phyloP scores from a whole-genome alignment of 2,888 invertebrate genomes.

The Drosophila dives region DNA sequence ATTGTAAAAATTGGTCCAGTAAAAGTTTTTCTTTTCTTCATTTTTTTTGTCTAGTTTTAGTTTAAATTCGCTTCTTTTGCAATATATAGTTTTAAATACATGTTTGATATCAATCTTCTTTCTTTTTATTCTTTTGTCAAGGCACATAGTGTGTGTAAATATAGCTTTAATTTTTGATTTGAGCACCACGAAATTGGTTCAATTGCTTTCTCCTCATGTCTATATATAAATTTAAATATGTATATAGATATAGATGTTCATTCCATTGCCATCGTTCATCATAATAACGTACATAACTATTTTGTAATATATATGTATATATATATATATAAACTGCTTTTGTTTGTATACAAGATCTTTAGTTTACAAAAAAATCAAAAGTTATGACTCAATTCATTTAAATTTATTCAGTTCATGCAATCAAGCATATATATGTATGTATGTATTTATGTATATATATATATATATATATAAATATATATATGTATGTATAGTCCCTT shows the following conservation, averaged over 20 bases:
- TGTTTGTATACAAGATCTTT: slow-evolving; percentile 53
- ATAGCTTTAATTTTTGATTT: slow-evolving; percentile 31
- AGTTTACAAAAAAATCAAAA: slow-evolving; percentile 60
- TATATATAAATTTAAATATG: slow-evolving; percentile 36
- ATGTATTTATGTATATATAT: slow-evolving; percentile 17
- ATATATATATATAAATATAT: slow-evolving; percentile 46
- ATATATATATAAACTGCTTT: slow-evolving; percentile 10
- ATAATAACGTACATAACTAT: slow-evolving; percentile 34
- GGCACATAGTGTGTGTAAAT: slow-evolving; percentile 36
- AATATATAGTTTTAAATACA: not conserved
- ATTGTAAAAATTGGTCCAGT: slow-evolving; percentile 45
- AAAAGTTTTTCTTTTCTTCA: slow-evolving; percentile 2
- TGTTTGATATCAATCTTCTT: slow-evolving; percentile 18
- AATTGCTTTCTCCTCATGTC: slow-evolving; percentile 47
- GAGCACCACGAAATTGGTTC: slow-evolving; percentile 75
- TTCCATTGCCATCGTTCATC: slow-evolving; percentile 25
- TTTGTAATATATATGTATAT: slow-evolving; percentile 27
- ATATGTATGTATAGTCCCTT: slow-evolving; percentile 48
- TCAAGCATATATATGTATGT: slow-evolving; percentile 61
- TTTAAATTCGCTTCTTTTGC: slow-evolving; percentile 66
- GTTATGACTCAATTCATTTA: slow-evolving; percentile 64
- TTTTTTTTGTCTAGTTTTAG: slow-evolving; percentile 39
- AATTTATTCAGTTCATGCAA: slow-evolving; percentile 78
- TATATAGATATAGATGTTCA: slow-evolving; percentile 29
- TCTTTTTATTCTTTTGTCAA: slow-evolving; percentile 20